A percentile compares a stretch with the other conserved stretches of the same genome.
Evolutionary conservation across 2,888 invertebrate species (phyloP).

Genomic region (Prosapia bicincta): DNA sequence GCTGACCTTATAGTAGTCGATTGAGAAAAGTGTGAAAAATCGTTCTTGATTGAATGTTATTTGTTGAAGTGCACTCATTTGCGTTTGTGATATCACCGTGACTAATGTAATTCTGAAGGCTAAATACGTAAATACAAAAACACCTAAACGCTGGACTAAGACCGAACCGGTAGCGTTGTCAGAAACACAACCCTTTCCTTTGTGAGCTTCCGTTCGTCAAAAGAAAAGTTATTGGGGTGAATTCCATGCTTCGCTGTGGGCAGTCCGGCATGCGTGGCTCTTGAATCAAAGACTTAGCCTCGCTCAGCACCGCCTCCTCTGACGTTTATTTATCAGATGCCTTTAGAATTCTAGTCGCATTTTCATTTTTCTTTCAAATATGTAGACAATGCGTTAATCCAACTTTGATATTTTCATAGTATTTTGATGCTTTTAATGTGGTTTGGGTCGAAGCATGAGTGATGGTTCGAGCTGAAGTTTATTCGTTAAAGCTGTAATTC

Average conservation of each 20-base stretch:
- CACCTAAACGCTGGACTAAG: no score
- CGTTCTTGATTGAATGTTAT: no score
- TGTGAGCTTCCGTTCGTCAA: constrained; percentile 19
- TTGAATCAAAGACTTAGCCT: constrained; percentile 17
- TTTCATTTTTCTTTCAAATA: neutral
- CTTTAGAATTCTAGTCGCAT: neutral
- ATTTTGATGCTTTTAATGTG: neutral
- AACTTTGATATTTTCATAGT: neutral
- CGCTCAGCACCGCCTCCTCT: neutral
- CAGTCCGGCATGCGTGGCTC: constrained; percentile 2
- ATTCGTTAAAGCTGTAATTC: no score
- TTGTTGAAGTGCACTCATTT: no score
- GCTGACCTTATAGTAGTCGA: no score
- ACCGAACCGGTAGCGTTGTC: neutral
- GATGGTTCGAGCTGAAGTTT: no score
- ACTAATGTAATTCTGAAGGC: no score
- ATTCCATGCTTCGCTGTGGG: neutral
- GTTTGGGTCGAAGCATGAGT: no score
- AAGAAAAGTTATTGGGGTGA: constrained; percentile 23
- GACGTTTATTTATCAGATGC: constrained; percentile 23
- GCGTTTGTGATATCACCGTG: no score
- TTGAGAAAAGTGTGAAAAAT: no score
- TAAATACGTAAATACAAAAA: no score
- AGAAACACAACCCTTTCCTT: neutral
- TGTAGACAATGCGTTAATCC: neutral